Conservation (phyloP, 2,113 vertebrate species). For the Euleptes europaea region DNA sequence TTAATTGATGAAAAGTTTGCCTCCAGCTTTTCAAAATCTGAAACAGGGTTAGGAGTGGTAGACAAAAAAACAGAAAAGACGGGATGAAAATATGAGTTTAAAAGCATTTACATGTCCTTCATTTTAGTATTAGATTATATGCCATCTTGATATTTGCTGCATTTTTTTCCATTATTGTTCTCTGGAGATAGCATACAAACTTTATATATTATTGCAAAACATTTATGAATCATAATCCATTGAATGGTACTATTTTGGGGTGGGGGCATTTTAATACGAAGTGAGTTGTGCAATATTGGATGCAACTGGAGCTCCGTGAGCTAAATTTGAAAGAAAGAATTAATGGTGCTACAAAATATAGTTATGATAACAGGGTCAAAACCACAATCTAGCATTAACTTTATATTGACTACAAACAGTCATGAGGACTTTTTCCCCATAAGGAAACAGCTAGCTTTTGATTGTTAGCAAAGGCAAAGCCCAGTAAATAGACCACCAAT, state of each 20-base stretch:
- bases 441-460: not conserved
- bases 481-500: not conserved
- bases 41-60: conserved; percentile 1
- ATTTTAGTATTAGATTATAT: not conserved
- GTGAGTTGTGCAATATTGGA: not conserved
- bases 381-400: not conserved
- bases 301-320: not conserved
- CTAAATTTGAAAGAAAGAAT: not conserved
- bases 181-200: rapidly evolving
- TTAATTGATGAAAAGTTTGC: conserved; percentile 48
- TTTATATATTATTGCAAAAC: not conserved
- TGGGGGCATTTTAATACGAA: not conserved
- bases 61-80: not conserved
- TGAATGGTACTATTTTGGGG: not conserved
- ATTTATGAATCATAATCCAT: not conserved
- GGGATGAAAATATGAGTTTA: not conserved
- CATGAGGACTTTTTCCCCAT: not conserved
- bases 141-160: not conserved
- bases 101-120: not conserved
- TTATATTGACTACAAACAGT: not conserved
- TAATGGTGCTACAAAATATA: not conserved
- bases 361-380: not conserved
- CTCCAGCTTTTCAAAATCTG: conserved; percentile 15
- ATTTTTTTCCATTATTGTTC: not conserved
- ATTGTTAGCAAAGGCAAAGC: not conserved